Percentiles rank a stretch among this genome's conserved stretches.
Conservation (phyloP, 2,797 vertebrate genomes). For the Sebastes itinus region DNA sequence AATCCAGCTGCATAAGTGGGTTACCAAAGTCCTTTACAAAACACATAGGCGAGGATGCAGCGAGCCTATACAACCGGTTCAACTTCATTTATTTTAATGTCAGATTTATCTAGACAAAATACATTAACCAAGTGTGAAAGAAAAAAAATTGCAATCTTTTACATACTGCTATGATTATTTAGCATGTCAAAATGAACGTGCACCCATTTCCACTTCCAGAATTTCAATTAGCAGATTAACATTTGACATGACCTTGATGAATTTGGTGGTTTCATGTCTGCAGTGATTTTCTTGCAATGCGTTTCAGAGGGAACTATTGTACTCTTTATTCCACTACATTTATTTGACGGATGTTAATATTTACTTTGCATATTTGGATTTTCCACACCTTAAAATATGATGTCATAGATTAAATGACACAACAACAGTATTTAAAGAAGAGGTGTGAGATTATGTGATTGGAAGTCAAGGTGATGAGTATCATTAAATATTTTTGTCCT, state of each 20-base stretch:
- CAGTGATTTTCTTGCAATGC: not conserved
- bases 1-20: slow-evolving; percentile 79
- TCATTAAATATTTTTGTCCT: not conserved
- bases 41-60: slow-evolving; percentile 42
- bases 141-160: slow-evolving; percentile 2
- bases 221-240: slow-evolving; percentile 8
- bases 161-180: not conserved
- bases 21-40: slow-evolving; percentile 60
- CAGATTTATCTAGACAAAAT: slow-evolving; percentile 11
- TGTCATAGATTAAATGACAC: not conserved
- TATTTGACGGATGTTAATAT: not conserved
- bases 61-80: slow-evolving; percentile 2
- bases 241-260: not conserved
- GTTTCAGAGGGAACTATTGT: not conserved
- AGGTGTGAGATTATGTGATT: not conserved
- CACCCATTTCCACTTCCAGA: not conserved
- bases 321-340: not conserved
- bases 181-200: not conserved
- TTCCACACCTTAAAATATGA: not conserved
- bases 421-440: not conserved
- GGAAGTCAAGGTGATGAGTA: not conserved
- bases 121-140: slow-evolving; percentile 13
- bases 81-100: slow-evolving; percentile 21
- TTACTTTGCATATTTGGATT: not conserved
- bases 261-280: not conserved